Evolutionary conservation across 2,888 invertebrate species (phyloP).

Genomic region (Dicranocentrus wangi): DNA sequence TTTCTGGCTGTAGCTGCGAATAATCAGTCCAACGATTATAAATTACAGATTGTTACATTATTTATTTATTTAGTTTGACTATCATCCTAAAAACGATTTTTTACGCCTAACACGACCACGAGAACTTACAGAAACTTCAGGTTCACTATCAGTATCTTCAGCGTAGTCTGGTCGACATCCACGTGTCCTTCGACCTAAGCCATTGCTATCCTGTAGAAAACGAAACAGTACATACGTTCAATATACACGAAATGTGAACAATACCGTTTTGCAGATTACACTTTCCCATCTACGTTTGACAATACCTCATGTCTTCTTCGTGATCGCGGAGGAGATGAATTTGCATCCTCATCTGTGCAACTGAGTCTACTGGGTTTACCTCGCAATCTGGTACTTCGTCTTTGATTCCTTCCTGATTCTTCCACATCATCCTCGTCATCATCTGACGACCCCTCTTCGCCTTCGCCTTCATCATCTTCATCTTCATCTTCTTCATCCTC

Average conservation of each 20-base stretch:
- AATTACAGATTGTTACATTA: conserved; percentile 45
- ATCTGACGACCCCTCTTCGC: conserved; percentile 73
- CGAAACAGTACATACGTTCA: not conserved
- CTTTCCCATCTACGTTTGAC: too few species aligned
- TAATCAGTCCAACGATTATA: conserved; percentile 55
- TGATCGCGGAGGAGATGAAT: conserved; percentile 65
- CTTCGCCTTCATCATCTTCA: conserved; percentile 69
- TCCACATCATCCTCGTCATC: conserved; percentile 73
- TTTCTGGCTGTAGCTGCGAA: conserved; percentile 29
- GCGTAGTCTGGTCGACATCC: conserved; percentile 75
- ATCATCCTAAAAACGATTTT: conserved; percentile 60
- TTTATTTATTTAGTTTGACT: conserved; percentile 11
- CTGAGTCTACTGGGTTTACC: conserved; percentile 53
- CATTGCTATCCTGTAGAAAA: conserved; percentile 43
- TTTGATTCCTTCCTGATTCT: conserved; percentile 46
- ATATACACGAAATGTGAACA: not conserved
- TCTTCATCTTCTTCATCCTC: conserved; percentile 73
- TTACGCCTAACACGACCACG: conserved; percentile 64
- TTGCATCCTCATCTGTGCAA: conserved; percentile 73
- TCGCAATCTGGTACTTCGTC: conserved; percentile 66
- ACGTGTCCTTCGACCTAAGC: conserved; percentile 74
- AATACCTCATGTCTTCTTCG: conserved; percentile 44
- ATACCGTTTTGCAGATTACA: too few species aligned
- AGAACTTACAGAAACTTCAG: conserved; percentile 61
- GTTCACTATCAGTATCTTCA: conserved; percentile 74